phyloP scores from a whole-genome alignment of 2,797 vertebrate genomes.

The Argyrosomus regius region DNA sequence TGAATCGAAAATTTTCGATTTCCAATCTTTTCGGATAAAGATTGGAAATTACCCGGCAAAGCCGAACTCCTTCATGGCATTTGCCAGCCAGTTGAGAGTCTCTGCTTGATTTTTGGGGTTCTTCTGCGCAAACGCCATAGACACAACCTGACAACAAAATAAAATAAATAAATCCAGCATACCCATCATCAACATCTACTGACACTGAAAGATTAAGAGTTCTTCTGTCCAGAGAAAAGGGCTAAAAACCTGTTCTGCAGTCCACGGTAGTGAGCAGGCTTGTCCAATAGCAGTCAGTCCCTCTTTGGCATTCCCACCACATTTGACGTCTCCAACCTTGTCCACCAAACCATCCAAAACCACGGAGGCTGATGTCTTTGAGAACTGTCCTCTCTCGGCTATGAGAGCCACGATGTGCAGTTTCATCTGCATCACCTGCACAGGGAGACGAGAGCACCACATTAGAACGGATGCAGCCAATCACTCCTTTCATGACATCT shows the following conservation, averaged over 20 bases:
- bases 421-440: slow-evolving; percentile 99
- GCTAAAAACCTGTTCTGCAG: slow-evolving; percentile 92
- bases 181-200: background rate
- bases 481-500: too few species aligned
- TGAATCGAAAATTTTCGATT: background rate
- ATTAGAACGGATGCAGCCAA: background rate
- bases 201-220: too few species aligned
- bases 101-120: slow-evolving; percentile 99
- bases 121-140: slow-evolving; percentile 95
- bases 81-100: slow-evolving; percentile 95
- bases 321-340: slow-evolving; percentile 97
- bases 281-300: slow-evolving; percentile 94
- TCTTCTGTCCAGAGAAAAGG: background rate
- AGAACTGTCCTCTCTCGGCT: slow-evolving; percentile 94
- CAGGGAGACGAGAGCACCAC: background rate
- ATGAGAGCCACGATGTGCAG: slow-evolving; percentile 93
- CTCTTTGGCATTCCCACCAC: slow-evolving; percentile 95
- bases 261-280: slow-evolving; percentile 94
- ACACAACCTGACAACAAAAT: slow-evolving; percentile 88
- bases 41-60: slow-evolving; percentile 90
- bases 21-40: background rate
- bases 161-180: background rate
- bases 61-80: slow-evolving; percentile 98
- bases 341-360: slow-evolving; percentile 96
- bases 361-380: slow-evolving; percentile 93